Evolutionary conservation across 2,797 vertebrate genomes (phyloP).

Genomic region (Lates japonicus): DNA sequence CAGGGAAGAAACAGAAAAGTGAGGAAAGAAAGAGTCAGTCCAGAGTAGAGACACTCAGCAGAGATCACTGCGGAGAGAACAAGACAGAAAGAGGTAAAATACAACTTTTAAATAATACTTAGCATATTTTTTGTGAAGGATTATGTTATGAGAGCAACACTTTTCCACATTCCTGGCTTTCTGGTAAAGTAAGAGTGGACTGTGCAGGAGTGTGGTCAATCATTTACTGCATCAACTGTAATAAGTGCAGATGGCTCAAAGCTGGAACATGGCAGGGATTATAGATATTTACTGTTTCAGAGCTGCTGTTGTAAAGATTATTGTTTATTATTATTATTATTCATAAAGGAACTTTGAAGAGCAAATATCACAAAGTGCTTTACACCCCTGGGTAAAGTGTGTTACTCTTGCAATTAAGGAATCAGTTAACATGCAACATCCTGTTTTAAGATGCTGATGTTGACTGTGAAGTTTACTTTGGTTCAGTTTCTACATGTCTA

Average conservation of each 20-base stretch:
- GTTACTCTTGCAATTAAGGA: background rate
- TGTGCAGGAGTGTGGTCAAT: background rate
- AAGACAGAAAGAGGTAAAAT: conserved; percentile 9
- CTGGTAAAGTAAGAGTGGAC: too few species aligned
- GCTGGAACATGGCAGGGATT: background rate
- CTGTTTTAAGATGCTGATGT: background rate
- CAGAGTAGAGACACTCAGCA: background rate
- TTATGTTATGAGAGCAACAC: background rate
- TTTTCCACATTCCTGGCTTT: background rate
- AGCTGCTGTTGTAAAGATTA: background rate
- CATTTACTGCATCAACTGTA: too few species aligned
- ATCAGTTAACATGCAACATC: background rate
- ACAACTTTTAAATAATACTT: background rate
- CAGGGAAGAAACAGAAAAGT: background rate
- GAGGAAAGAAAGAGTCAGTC: background rate
- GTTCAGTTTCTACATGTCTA: conserved; percentile 6
- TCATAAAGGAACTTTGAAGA: background rate
- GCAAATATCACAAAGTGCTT: too few species aligned
- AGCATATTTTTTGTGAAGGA: background rate
- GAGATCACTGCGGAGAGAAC: background rate
- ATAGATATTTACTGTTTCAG: background rate
- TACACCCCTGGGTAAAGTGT: background rate
- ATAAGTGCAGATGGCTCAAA: background rate
- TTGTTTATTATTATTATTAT: background rate
- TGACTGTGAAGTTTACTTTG: background rate